Evolutionary conservation across 2,888 invertebrate species (phyloP), one percentile per base, ranked within the genome.

Genomic region (Drosophila kanekoi): DNA sequence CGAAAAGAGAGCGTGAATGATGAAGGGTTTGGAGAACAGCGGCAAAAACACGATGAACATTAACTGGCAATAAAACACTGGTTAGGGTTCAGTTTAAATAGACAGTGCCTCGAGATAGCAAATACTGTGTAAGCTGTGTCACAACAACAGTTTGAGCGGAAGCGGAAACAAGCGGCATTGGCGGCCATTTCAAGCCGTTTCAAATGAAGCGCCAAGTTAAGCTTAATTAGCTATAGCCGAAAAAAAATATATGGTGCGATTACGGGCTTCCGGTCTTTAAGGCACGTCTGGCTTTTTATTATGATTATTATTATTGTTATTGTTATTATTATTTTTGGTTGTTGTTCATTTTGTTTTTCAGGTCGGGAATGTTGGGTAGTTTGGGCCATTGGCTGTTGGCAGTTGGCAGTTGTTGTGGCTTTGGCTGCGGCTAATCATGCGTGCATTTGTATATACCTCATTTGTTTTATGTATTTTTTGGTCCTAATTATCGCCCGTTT

Each of bases 141-240:
- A 53, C 38, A 72, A 56, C 48, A 69, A 52, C 28, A 62, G 45
- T 45, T 52, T 32, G 37, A 66, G 41, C 73, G 77, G 73, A 76
- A 76, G 77, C 73, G 75, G 77, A 76, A 77, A 76, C 64, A 77
- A 73, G 75, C 73, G 67, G 58, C 53, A 68, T 48, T 63, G 66
- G 51, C 61, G 48, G 62, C 68, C 59, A 77, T 68, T 75, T 57
- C 1, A 18, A 18, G 18, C 18, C 45, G 48, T 41, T 54, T 51
- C 20, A 43, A 49, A 47, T 47, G 18, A 71, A 71, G 76, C 60
- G 65, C 41, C 49, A 57, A 59, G 51, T 49, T 48, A 56, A 74
- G 56, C 41, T 35, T 35, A 63, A 58, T 68, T 53, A 62, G 44
- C 40, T 41, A n/a, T 10, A 32, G 32, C 38, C 43, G 8, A 57